A percentile compares a stretch with the other conserved stretches of the same genome.
Evolutionary conservation across 2,113 vertebrate genomes (phyloP).

Genomic region (Dromiciops gliroides): DNA sequence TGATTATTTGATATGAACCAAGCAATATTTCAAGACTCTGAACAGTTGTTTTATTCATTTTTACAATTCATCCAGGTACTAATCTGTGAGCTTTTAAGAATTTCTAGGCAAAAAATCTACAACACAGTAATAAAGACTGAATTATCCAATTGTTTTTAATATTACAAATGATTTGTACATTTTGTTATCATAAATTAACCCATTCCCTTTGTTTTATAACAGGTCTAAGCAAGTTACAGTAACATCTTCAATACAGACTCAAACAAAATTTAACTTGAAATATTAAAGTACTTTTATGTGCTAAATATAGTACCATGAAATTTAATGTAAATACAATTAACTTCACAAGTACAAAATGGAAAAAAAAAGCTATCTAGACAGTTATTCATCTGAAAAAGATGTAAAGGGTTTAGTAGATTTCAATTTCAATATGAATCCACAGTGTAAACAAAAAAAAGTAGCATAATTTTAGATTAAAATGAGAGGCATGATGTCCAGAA

Average conservation of each 20-base stretch:
- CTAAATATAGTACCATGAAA: not conserved
- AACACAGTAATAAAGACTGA: not conserved
- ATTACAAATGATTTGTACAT: not conserved
- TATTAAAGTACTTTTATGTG: not conserved
- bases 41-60: not conserved
- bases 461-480: not conserved
- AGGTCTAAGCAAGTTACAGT: not conserved
- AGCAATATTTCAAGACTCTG: not conserved
- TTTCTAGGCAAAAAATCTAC: not conserved
- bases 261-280: not conserved
- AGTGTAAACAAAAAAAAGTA: not conserved
- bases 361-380: not conserved
- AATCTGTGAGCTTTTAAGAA: not conserved
- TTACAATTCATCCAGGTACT: not conserved
- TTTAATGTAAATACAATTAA: not conserved
- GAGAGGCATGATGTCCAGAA: not conserved
- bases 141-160: not conserved
- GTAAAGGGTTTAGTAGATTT: not conserved
- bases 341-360: not conserved
- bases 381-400: not conserved
- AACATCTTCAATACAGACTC: not conserved
- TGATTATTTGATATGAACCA: not conserved
- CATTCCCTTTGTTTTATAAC: not conserved
- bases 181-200: not conserved
- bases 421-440: not conserved